Conservation (phyloP, 2,113 vertebrate species). For the Hemichromis elongatus region DNA sequence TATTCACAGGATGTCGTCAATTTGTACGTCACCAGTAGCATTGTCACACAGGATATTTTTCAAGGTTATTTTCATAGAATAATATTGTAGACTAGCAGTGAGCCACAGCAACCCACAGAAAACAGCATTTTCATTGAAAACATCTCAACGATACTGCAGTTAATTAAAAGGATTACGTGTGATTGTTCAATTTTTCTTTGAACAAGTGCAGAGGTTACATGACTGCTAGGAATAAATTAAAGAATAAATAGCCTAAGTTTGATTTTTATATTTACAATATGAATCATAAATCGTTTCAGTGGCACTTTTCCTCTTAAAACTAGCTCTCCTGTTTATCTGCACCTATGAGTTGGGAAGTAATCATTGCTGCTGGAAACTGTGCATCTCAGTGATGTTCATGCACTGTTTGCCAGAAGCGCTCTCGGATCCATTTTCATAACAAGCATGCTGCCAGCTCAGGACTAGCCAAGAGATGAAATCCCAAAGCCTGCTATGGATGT, state of each 20-base stretch:
- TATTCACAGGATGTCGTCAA: background rate
- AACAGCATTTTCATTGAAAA: background rate
- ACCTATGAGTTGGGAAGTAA: constrained; percentile 32
- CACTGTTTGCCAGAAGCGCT: constrained; percentile 48
- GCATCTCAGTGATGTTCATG: constrained; percentile 34
- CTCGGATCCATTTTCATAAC: constrained; percentile 57
- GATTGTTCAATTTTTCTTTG: background rate
- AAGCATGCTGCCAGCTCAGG: constrained; percentile 2
- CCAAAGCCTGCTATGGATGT: constrained; percentile 34
- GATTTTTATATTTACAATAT: background rate
- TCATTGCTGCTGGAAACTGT: constrained; percentile 32
- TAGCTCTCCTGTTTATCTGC: constrained; percentile 24
- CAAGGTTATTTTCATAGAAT: background rate
- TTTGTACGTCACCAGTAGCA: background rate
- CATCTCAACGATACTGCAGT: background rate
- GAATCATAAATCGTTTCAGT: background rate
- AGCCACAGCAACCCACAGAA: background rate
- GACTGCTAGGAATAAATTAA: background rate
- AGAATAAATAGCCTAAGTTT: background rate
- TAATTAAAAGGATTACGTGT: background rate
- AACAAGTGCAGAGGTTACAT: background rate
- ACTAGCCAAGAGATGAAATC: constrained; percentile 40
- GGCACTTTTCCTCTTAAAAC: background rate
- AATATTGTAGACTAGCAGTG: background rate
- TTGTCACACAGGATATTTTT: background rate